Percentiles rank a stretch among this genome's conserved stretches.
Conservation (phyloP, 2,797 vertebrate species). For the Enteromius fasciolatus region DNA sequence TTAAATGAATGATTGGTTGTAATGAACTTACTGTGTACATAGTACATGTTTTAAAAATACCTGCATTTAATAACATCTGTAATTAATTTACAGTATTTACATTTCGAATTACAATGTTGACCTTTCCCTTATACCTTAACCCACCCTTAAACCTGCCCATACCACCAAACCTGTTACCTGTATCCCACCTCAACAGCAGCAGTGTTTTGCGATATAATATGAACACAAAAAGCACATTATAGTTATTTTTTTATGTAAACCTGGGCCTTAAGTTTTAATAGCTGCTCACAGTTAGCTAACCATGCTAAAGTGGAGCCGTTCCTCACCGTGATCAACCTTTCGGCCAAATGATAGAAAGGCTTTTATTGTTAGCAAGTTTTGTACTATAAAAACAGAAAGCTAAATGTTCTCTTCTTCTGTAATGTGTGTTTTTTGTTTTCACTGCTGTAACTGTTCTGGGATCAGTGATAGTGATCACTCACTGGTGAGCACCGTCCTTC, state of each 20-base stretch:
- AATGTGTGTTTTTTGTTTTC: neutral
- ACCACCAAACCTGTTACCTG: neutral
- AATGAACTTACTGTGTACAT: too few species aligned
- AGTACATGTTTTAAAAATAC: too few species aligned
- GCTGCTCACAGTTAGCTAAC: neutral
- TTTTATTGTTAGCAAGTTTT: neutral
- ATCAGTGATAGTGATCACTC: constrained; percentile 54
- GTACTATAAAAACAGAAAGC: neutral
- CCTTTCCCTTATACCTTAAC: neutral
- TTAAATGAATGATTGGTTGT: neutral
- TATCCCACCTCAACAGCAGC: neutral
- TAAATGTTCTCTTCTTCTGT: neutral
- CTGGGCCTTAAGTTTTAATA: neutral
- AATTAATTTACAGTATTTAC: too few species aligned
- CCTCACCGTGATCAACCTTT: neutral
- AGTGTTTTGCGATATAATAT: neutral
- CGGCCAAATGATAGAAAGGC: neutral
- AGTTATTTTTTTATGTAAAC: neutral
- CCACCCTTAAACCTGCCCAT: neutral
- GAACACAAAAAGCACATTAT: neutral
- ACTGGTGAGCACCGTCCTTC: constrained; percentile 94
- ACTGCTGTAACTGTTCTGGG: neutral
- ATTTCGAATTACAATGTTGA: neutral
- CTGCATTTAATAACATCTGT: too few species aligned
- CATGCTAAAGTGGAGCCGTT: neutral